Evolutionary conservation across 2,888 invertebrate genomes (phyloP).

Genomic region (Drosophila differens): DNA sequence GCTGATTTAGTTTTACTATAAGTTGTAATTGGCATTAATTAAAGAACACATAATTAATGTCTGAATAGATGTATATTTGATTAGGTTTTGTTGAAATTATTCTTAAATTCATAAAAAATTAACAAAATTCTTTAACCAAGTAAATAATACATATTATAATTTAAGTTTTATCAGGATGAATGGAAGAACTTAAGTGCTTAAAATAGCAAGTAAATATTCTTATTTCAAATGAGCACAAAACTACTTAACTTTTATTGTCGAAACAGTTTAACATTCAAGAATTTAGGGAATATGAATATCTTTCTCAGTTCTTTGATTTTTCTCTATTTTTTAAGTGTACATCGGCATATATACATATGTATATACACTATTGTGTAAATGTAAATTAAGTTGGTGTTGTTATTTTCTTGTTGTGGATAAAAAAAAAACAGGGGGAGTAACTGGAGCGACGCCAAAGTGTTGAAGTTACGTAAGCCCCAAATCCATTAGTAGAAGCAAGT

Average conservation of each 20-base stretch:
- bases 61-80: no score
- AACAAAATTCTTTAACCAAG: no score
- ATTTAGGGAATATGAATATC: rapidly evolving
- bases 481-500: constrained; percentile 80
- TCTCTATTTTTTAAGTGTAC: background rate
- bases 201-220: background rate
- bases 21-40: no score
- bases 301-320: background rate
- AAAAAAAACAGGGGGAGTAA: constrained; percentile 38
- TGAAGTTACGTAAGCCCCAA: constrained; percentile 79
- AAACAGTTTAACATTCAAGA: background rate
- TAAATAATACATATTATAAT: no score
- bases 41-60: no score
- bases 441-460: constrained; percentile 65
- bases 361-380: constrained; percentile 54
- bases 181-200: background rate
- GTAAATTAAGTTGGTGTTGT: constrained; percentile 67
- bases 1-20: no score
- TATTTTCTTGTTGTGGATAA: constrained; percentile 6
- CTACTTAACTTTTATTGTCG: background rate
- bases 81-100: no score
- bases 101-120: no score
- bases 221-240: background rate
- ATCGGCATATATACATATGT: constrained; percentile 21
- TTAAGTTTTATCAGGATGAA: background rate